Conservation (phyloP, 2,888 invertebrate species). For the Muschampia plurimacula region DNA sequence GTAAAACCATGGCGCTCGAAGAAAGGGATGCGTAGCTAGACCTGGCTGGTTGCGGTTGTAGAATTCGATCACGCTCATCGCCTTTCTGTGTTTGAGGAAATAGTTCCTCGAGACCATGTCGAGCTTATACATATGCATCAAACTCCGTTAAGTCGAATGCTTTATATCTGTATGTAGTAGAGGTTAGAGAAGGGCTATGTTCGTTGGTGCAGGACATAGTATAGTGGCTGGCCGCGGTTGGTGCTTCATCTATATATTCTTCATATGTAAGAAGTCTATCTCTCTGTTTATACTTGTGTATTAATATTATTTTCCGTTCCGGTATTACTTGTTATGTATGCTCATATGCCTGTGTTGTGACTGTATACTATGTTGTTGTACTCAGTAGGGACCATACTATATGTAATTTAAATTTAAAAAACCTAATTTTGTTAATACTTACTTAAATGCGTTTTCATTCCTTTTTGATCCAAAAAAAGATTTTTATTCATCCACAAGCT, state of each 20-base stretch:
- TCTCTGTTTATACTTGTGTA: constrained; percentile 67
- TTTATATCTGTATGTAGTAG: constrained; percentile 40
- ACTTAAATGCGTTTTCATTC: too few species aligned
- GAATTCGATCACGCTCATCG: constrained; percentile 72
- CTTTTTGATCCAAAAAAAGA: too few species aligned
- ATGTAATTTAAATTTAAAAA: too few species aligned
- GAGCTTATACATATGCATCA: constrained; percentile 31
- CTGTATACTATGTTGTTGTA: constrained; percentile 63
- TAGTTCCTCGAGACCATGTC: constrained; percentile 40
- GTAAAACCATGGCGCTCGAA: constrained; percentile 84
- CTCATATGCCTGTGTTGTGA: constrained; percentile 71
- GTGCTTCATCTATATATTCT: constrained; percentile 82
- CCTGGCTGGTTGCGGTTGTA: constrained; percentile 79
- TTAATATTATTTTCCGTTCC: constrained; percentile 58
- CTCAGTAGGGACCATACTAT: too few species aligned
- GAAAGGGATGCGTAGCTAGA: constrained; percentile 70
- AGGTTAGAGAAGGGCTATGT: constrained; percentile 54
- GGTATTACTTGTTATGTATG: constrained; percentile 64
- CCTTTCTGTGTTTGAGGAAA: constrained; percentile 61
- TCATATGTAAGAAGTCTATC: constrained; percentile 63
- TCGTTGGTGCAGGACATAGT: constrained; percentile 72
- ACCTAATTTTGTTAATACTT: too few species aligned
- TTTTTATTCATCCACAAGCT: too few species aligned
- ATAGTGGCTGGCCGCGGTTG: constrained; percentile 76
- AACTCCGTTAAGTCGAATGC: constrained; percentile 21